Evolutionary conservation across 2,113 vertebrate genomes (phyloP).

Genomic region (Ammodytes dubius): DNA sequence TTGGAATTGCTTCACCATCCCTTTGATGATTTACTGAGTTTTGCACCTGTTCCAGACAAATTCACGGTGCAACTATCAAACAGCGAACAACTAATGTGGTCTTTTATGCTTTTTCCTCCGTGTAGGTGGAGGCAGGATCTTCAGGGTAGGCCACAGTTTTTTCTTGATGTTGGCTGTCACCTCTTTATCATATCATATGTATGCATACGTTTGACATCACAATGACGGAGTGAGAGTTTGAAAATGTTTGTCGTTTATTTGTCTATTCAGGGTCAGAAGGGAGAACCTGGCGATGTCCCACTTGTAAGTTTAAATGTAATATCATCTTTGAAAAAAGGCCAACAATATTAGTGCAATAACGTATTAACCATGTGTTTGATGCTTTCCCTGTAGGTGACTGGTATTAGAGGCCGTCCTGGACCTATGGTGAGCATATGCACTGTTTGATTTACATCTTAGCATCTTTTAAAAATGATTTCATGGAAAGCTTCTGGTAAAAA

Average conservation of each 20-base stretch:
- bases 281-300: conserved; percentile 96
- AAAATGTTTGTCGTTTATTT: not conserved
- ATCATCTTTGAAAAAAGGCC: accelerated
- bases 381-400: conserved; percentile 86
- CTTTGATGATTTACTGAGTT: not conserved
- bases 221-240: not conserved
- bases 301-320: conserved; percentile 84
- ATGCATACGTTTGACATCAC: not conserved
- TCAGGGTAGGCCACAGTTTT: conserved; percentile 61
- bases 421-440: conserved; percentile 87
- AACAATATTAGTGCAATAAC: accelerated
- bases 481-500: not conserved
- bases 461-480: not conserved
- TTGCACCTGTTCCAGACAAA: too few relatives aligned
- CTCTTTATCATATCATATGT: not conserved
- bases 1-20: not conserved
- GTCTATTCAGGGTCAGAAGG: conserved; percentile 92
- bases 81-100: conserved; percentile 63
- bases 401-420: conserved; percentile 92
- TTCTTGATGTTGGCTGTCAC: not conserved
- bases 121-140: conserved; percentile 68
- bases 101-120: not conserved
- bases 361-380: not conserved
- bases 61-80: not conserved
- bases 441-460: not conserved